Evolutionary conservation across 2,888 invertebrate genomes (phyloP).

Genomic region (Habrosyne pyritoides): DNA sequence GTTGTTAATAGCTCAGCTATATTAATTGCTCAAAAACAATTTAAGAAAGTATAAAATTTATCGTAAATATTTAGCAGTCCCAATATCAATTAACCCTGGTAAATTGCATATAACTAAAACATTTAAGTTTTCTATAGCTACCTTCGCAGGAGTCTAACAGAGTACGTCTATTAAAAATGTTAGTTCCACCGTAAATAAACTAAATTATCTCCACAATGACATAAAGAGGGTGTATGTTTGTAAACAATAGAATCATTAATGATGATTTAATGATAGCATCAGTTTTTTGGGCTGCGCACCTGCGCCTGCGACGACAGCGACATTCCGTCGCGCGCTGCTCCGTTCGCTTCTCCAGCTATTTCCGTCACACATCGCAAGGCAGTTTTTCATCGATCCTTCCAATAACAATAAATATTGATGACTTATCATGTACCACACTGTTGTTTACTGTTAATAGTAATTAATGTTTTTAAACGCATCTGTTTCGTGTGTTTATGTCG

Average conservation of each 20-base stretch:
- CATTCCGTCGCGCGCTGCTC: conserved; percentile 63
- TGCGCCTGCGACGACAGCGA: conserved; percentile 33
- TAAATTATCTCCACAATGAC: not conserved
- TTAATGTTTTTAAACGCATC: conserved; percentile 11
- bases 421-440: conserved; percentile 22
- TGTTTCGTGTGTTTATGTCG: not conserved
- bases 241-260: conserved; percentile 21
- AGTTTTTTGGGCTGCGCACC: conserved; percentile 20
- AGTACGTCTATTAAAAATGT: not conserved
- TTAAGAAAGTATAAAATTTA: not conserved
- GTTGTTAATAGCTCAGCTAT: not conserved
- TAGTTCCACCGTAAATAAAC: not conserved
- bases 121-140: too few species aligned
- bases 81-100: too few species aligned
- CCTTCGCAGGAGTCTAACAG: too few species aligned
- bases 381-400: conserved; percentile 41
- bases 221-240: conserved; percentile 10
- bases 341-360: conserved; percentile 45
- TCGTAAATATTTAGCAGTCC: too few species aligned
- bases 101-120: too few species aligned
- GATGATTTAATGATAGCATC: conserved; percentile 15
- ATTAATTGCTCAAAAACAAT: conserved; percentile 4
- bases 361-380: conserved; percentile 43
- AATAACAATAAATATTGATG: conserved; percentile 63
- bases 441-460: conserved; percentile 15